Base-by-base conservation (phyloP, 2,888 invertebrate species). In the Orchestes rusci region DNA sequence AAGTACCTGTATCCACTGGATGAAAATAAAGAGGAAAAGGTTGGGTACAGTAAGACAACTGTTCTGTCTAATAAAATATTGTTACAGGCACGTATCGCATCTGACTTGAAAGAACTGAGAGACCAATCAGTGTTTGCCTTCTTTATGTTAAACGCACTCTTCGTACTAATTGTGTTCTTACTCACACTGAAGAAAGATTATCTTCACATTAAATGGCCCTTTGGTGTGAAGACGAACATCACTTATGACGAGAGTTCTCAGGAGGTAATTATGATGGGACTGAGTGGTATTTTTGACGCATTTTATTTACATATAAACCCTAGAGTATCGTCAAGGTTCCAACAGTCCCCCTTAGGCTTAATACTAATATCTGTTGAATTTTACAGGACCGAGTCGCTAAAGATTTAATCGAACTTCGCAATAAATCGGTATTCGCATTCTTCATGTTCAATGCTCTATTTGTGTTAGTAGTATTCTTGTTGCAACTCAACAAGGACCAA, bases 371-470 rank as follows among this genome's bases (percentile, higher is more conserved):
- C 66, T 71, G 65, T 66, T 44, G 27, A 47, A 57, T 56, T 59
- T 77, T 77, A 71, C 79, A 91, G 89, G 88, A 82, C 68, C 80
- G 90, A 69, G 85, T 91, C 66, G 90, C 90, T 65, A 75, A 76
- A 64, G 93, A 94, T 72, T 79, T 97, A 71, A 80, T 89, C 69
- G 94, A 94, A 69, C 82, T 96, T 67, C 80, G 96, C 67, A 96
- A 96, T 82, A 93, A 94, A 73, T 90, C 91, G 65, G 92, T 93
- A 66, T 93, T 94, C 73, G 91, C 90, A 69, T 95, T 96, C 83
- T 88, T 96, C 77, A 96, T 97, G 95, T 87, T 96, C 80, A 99
- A 97, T 82, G 91, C 95, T 72, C 83, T 97, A 69, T 97, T 96
- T 83, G 92, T 96, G 70, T 84, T 97, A 76, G 90, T 95, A 74